Evolutionary conservation across 2,888 invertebrate genomes (phyloP).

Genomic region (Drosophila siamana): DNA sequence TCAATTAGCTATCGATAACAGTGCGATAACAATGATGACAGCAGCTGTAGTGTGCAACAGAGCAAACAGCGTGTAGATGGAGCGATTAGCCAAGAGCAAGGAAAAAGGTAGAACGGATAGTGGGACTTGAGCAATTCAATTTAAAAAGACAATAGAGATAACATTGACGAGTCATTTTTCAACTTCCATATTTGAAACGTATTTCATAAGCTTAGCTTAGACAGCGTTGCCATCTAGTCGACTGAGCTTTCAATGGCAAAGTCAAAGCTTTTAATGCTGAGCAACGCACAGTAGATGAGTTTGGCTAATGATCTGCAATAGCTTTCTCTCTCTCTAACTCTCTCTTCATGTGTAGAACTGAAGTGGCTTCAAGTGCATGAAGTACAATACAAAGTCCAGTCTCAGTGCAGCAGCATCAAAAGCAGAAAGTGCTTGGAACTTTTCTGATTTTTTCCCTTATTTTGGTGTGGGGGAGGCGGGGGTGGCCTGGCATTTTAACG

Average conservation of each 20-base stretch:
- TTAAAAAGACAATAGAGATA: too few species aligned
- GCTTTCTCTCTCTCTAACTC: too few species aligned
- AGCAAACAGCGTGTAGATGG: not conserved
- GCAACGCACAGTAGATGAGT: not conserved
- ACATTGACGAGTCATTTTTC: too few species aligned
- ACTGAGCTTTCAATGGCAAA: not conserved
- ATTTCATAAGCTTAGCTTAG: too few species aligned
- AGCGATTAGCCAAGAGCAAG: too few species aligned
- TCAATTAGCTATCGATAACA: constrained; percentile 16
- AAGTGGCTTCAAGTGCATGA: not conserved
- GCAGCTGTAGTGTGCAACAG: not conserved
- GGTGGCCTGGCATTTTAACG: constrained; percentile 22
- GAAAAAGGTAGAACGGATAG: too few species aligned
- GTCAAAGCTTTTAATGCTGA: not conserved
- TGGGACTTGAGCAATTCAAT: too few species aligned
- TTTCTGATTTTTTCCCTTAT: not conserved
- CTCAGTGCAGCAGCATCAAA: not conserved
- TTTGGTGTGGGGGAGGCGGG: too few species aligned
- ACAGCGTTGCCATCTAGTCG: constrained; percentile 3
- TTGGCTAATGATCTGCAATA: not conserved
- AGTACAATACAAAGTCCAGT: constrained; percentile 8
- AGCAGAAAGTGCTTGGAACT: not conserved
- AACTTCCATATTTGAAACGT: too few species aligned
- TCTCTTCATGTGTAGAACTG: not conserved
- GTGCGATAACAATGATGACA: constrained; percentile 8